Conservation (phyloP, 2,888 invertebrate species). For the Eristalis pertinax region DNA sequence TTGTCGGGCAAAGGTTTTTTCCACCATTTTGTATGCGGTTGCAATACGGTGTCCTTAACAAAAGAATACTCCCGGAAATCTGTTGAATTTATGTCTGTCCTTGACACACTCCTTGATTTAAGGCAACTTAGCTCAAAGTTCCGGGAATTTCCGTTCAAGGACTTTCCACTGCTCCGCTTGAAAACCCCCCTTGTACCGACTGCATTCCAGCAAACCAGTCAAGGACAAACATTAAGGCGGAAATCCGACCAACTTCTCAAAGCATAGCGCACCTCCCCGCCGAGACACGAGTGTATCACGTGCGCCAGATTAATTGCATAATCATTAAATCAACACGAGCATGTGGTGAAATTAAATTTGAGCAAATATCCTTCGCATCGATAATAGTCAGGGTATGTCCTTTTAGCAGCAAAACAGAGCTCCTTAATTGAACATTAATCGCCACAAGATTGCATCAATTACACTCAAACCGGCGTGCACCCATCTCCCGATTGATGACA, state of each 20-base stretch:
- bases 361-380: neutral
- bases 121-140: too few relatives aligned
- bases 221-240: too few relatives aligned
- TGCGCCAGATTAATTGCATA: neutral
- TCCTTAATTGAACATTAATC: conserved; percentile 60
- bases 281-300: neutral
- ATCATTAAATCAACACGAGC: neutral
- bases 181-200: too few relatives aligned
- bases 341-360: neutral
- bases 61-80: too few relatives aligned
- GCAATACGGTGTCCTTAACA: too few relatives aligned
- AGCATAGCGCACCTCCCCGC: neutral
- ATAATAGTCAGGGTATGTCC: neutral
- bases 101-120: too few relatives aligned
- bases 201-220: too few relatives aligned
- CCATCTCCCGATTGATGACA: conserved; percentile 7
- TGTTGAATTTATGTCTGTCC: too few relatives aligned
- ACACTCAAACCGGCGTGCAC: neutral
- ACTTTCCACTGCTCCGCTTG: too few relatives aligned
- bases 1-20: too few relatives aligned
- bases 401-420: conserved; percentile 18
- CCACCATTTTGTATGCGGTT: too few relatives aligned
- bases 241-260: neutral
- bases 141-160: too few relatives aligned
- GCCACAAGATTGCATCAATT: conserved; percentile 35